Percentiles rank a stretch among this genome's conserved stretches.
Conservation (phyloP, 2,113 vertebrate species). For the Corapipo altera region DNA sequence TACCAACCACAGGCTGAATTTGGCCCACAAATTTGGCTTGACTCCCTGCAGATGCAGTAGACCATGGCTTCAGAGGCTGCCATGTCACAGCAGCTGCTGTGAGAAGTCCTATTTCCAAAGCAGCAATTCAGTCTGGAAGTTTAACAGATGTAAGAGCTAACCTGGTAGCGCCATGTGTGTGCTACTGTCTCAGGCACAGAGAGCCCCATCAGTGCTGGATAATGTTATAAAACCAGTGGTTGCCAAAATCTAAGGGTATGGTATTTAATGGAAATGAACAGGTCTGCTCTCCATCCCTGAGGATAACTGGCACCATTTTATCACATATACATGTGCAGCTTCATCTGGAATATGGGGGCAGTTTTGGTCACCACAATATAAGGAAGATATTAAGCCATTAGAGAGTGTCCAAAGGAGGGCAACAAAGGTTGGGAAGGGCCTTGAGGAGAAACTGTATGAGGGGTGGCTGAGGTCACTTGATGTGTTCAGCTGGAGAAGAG, state of each 20-base stretch:
- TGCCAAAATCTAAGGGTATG: not conserved
- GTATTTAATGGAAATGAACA: not conserved
- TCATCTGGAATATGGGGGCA: not conserved
- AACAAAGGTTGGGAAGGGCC: not conserved
- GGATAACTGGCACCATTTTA: not conserved
- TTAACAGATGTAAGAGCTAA: not conserved
- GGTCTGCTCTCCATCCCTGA: not conserved
- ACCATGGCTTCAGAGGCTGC: not conserved
- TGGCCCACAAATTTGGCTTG: not conserved
- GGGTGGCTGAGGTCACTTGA: not conserved
- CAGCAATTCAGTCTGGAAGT: not conserved
- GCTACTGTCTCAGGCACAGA: not conserved
- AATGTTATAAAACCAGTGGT: not conserved
- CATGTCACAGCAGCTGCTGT: not conserved
- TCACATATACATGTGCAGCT: not conserved
- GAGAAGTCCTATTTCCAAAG: not conserved
- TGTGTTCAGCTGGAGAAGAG: not conserved
- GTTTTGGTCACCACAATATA: not conserved
- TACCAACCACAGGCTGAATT: rapidly evolving
- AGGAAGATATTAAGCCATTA: not conserved
- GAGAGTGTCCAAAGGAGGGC: not conserved
- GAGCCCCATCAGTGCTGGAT: not conserved
- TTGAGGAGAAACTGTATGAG: not conserved
- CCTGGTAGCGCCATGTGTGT: rapidly evolving
- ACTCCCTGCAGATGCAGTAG: not conserved